Conservation (phyloP, 2,113 vertebrate genomes). For the Labrus mixtus region DNA sequence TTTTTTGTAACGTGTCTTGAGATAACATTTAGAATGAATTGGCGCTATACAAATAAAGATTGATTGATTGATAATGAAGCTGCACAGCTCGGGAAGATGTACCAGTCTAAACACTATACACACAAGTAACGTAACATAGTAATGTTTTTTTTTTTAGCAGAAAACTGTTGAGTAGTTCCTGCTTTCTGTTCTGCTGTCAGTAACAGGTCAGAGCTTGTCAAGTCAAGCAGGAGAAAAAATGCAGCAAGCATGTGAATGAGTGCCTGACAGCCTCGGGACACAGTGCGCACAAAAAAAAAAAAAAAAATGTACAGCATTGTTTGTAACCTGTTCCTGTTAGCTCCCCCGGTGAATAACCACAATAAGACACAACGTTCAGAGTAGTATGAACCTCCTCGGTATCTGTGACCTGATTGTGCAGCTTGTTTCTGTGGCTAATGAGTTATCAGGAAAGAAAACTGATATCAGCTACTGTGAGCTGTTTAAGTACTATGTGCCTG, state of each 20-base stretch:
- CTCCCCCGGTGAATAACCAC: not conserved
- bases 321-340: constrained; percentile 20
- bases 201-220: constrained; percentile 67
- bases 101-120: not conserved
- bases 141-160: constrained; percentile 1
- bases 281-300: constrained; percentile 1
- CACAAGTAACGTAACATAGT: not conserved
- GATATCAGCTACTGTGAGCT: too few relatives aligned
- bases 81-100: not conserved
- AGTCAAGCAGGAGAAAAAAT: constrained; percentile 44
- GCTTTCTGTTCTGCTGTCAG: constrained; percentile 22
- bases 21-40: too few relatives aligned
- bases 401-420: not conserved
- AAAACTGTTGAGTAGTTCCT: constrained; percentile 23
- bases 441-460: not conserved
- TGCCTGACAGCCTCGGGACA: constrained; percentile 26
- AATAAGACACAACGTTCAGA: not conserved
- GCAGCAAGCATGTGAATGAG: constrained; percentile 35
- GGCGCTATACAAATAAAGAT: too few relatives aligned
- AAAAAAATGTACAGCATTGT: not conserved
- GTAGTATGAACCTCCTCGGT: too few relatives aligned
- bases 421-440: not conserved
- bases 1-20: too few relatives aligned
- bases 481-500: not conserved
- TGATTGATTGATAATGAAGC: not conserved